Percentiles rank a stretch among this genome's conserved stretches.
Evolutionary conservation across 1,140 invertebrate species (phyloP).

Genomic region (Caerostris darwini): DNA sequence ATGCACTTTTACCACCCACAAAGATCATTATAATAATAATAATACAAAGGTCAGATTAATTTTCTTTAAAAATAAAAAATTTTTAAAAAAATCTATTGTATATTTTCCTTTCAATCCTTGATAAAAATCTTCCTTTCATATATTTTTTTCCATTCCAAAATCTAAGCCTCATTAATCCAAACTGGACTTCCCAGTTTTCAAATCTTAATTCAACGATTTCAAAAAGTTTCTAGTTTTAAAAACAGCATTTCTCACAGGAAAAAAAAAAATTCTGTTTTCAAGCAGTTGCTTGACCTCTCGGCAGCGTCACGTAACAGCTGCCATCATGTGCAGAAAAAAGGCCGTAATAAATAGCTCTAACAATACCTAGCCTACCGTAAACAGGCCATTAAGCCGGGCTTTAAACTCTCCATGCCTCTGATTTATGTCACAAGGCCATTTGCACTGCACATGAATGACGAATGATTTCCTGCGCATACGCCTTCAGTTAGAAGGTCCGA

Average conservation of each 20-base stretch:
- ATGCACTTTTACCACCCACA: too few relatives aligned
- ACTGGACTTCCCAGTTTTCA: not conserved
- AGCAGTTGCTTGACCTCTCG: not conserved
- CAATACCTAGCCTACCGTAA: constrained; percentile 58
- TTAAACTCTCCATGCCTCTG: constrained; percentile 27
- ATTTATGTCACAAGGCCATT: not conserved
- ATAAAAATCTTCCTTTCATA: too few relatives aligned
- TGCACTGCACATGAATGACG: not conserved
- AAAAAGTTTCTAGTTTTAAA: not conserved
- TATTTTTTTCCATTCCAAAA: too few relatives aligned
- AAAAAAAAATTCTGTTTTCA: not conserved
- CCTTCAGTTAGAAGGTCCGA: not conserved
- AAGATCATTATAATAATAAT: too few relatives aligned
- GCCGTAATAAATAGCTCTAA: constrained; percentile 39
- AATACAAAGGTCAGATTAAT: too few relatives aligned
- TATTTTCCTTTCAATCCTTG: too few relatives aligned
- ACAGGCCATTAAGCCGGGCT: constrained; percentile 34
- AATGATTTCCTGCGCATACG: not conserved
- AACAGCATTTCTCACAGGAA: not conserved
- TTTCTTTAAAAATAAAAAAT: too few relatives aligned
- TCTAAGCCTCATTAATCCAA: too few relatives aligned
- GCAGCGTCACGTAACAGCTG: constrained; percentile 24
- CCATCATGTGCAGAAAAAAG: not conserved
- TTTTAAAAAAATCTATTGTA: too few relatives aligned
- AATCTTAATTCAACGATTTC: not conserved